Evolutionary conservation across 1,140 invertebrate species (phyloP), one percentile per base, ranked within the genome.

Genomic region (Steinernema khuongi): DNA sequence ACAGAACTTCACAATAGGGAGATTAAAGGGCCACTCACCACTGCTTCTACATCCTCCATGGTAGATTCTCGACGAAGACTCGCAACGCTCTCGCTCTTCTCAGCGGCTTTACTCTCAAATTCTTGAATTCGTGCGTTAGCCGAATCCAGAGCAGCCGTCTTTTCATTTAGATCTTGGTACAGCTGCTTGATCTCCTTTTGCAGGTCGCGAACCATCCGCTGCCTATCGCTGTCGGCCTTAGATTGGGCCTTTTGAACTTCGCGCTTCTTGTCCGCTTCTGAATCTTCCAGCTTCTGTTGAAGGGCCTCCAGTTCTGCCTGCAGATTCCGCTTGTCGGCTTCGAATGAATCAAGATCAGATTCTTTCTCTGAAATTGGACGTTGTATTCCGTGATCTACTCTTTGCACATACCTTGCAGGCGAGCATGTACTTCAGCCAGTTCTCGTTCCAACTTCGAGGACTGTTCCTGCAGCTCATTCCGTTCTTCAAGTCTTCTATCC

Each of bases 101-200:
- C 22, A 4, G 19, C 14, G 18, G 41, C 7, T 19, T 28, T 69
- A 17, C 18, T 28, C 26, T 72, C 66, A 26, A 29, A 19, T 67
- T 36, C 67, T 29, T 70, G 36, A 18, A 75, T 19, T 22, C 2
- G 41, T 14, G 18, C 66, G 36, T 0, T 75, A 18, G 71, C 41
- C 0, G 1, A 18, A 41, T 78, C 77, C 18, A 74, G 41, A 31
- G 44, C 73, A 28, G 73, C 66, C 18, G 70, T 50, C 68, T 78
- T 78, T 14, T 78, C 77, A 68, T 78, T 78, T 67, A 78, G 31
- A 31, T 78, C 77, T 17, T 66, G 50, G 36, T 78, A 78, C 1
- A 78, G 60, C 67, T 78, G 31, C 26, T 74, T 78, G 1, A 78
- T 76, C 67, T 78, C 77, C 28, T 70, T 77, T 31, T 78, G 77